phyloP scores from a whole-genome alignment of 2,888 invertebrate genomes.

The Carpatolechia fugitivella region DNA sequence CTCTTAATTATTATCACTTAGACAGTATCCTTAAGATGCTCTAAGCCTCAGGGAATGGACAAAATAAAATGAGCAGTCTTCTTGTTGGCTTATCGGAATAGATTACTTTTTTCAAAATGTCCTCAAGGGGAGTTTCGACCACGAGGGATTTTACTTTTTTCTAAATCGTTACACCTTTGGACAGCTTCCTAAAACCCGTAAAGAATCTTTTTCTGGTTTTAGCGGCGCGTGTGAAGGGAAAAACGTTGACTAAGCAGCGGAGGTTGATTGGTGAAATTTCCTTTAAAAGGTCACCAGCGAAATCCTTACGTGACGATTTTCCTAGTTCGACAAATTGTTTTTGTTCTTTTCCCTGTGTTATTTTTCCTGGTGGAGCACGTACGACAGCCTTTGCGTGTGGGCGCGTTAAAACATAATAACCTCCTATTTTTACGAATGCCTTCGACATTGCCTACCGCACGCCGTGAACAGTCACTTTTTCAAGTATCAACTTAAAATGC shows the following conservation, averaged over 20 bases:
- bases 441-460: constrained; percentile 64
- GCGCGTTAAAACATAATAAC: constrained; percentile 64
- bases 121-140: constrained; percentile 52
- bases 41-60: constrained; percentile 71
- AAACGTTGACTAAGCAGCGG: constrained; percentile 21
- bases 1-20: constrained; percentile 24
- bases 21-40: constrained; percentile 47
- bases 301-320: constrained; percentile 10
- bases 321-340: constrained; percentile 17
- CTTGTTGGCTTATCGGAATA: constrained; percentile 76
- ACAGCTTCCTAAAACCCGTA: constrained; percentile 34
- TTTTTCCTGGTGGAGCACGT: constrained; percentile 53
- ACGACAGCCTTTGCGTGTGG: constrained; percentile 56
- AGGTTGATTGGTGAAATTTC: constrained; percentile 17
- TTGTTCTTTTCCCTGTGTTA: constrained; percentile 34
- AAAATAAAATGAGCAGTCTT: constrained; percentile 75
- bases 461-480: constrained; percentile 62
- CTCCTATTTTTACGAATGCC: constrained; percentile 58
- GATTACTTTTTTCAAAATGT: constrained; percentile 73
- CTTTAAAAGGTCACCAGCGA: constrained; percentile 1
- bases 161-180: constrained; percentile 46
- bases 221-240: constrained; percentile 26
- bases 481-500: constrained; percentile 57
- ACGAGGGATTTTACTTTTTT: constrained; percentile 44
- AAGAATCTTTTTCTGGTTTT: constrained; percentile 30